Evolutionary conservation across 53 echinoderm and acorn worm genomes (phyloP).

Genomic region (Stichopus horrens): DNA sequence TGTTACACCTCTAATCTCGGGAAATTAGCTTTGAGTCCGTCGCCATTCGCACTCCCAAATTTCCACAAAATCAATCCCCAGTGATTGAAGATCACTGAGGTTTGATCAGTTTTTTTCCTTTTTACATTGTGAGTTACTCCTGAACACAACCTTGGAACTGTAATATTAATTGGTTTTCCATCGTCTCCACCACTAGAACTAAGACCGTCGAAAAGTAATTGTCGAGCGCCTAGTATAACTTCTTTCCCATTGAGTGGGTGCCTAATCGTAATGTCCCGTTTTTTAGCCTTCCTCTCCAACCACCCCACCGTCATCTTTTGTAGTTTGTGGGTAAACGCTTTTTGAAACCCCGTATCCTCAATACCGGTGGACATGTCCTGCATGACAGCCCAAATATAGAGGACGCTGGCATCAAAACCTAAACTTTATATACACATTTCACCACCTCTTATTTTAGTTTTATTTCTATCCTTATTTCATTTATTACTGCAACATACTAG

Average conservation of each 20-base stretch:
- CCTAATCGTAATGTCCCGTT: conserved; percentile 6
- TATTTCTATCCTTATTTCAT: conserved; percentile 51
- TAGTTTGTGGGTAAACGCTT: not conserved
- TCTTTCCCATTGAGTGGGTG: conserved; percentile 26
- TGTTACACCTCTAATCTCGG: not conserved
- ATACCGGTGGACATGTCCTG: conserved; percentile 59
- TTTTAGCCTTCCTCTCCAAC: conserved; percentile 51
- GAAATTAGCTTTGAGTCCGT: not conserved
- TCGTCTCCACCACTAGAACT: not conserved
- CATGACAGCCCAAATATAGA: no score
- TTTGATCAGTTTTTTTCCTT: not conserved
- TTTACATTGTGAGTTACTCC: not conserved
- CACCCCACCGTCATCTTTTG: conserved; percentile 47
- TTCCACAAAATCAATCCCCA: conserved; percentile 12
- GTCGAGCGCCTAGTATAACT: conserved; percentile 40
- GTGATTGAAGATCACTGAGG: not conserved
- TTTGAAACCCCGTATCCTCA: conserved; percentile 2
- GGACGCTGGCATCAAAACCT: conserved; percentile 63
- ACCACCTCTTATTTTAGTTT: conserved; percentile 56
- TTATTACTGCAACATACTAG: conserved; percentile 61
- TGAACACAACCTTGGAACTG: conserved; percentile 51
- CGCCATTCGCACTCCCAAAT: conserved; percentile 32
- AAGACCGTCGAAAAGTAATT: conserved; percentile 30
- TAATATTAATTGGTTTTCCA: conserved; percentile 15
- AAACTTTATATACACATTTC: conserved; percentile 52